Conservation (phyloP, 2,113 vertebrate species). For the Scolopax mira region DNA sequence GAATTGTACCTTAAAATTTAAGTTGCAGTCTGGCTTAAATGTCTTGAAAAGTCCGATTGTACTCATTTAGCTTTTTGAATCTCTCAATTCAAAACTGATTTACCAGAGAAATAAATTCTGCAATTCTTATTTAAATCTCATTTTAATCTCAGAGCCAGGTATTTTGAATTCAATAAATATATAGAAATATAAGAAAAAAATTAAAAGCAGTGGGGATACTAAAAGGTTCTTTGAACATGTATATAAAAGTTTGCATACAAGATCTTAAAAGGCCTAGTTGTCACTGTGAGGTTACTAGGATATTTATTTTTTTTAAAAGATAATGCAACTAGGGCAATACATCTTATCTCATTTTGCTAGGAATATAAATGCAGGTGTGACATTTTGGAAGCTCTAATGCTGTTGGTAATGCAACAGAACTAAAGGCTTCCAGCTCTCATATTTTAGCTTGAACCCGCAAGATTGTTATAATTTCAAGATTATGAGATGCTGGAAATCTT, state of each 20-base stretch:
- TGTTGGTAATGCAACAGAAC: neutral
- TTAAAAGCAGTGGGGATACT: neutral
- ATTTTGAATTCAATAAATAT: neutral
- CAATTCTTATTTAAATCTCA: neutral
- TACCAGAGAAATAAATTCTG: neutral
- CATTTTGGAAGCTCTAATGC: neutral
- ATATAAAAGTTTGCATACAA: neutral
- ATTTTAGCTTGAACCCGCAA: neutral
- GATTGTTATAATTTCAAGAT: neutral
- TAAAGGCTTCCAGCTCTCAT: neutral
- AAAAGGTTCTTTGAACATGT: neutral
- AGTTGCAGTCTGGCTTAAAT: neutral
- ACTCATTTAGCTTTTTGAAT: neutral
- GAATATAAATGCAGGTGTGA: neutral
- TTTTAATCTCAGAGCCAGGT: neutral
- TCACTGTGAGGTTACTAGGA: neutral
- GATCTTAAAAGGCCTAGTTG: neutral
- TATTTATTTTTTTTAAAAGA: neutral
- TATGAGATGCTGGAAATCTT: conserved; percentile 4
- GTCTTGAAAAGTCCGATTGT: neutral
- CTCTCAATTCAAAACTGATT: neutral
- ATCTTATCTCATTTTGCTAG: neutral
- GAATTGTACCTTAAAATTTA: neutral
- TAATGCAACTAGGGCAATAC: too few species aligned
- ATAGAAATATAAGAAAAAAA: neutral